Base-by-base conservation (phyloP, 1,140 invertebrate genomes). In the Agrypnia vestita region DNA sequence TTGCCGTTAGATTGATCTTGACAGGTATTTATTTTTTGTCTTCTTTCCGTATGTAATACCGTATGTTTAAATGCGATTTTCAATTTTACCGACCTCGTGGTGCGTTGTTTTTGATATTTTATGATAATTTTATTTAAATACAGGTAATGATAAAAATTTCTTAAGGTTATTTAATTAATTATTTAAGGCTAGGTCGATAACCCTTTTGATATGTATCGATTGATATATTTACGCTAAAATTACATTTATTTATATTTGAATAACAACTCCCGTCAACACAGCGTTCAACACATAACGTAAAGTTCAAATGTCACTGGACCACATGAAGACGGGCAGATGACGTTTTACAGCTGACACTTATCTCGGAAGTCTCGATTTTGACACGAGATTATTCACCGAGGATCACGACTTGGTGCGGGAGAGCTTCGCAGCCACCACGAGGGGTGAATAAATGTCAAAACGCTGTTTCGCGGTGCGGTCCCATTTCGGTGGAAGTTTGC, bases 141-240 rank as follows among this genome's bases (percentile, higher is more conserved):
- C 25, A 35, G 25, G 25, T 35, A 35, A 35, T 3, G 25, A 35
- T 35, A 35, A 3, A 35, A 35, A 35, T 3, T 35, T 35, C 1
- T 6, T 35, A 35, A 35, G 25, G 25, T 35, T n/a, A 35, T 35
- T 35, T 51, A 74, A 17, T 55, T 53, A 69, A n/a, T 55, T 43
- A 76, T 76, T 71, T 73, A 78, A 78, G 71, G 69, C 71, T 77
- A 61, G 80, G 80, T 74, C 49, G 49, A 51, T 56, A 47, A 79
- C 77, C 77, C 77, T 79, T 79, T 79, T 79, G 77, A 79, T 79
- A 79, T 79, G 77, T 79, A 79, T 79, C 44, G 77, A 79, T 79
- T 59, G 56, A 53, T 15, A 69, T 56, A 13, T 46, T 71, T 44
- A 21, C 21, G 19, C 19, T 47, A 11, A 76, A 49, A 10, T 76